Conservation (phyloP, 2,888 invertebrate genomes). For the Xanthia icteritia region DNA sequence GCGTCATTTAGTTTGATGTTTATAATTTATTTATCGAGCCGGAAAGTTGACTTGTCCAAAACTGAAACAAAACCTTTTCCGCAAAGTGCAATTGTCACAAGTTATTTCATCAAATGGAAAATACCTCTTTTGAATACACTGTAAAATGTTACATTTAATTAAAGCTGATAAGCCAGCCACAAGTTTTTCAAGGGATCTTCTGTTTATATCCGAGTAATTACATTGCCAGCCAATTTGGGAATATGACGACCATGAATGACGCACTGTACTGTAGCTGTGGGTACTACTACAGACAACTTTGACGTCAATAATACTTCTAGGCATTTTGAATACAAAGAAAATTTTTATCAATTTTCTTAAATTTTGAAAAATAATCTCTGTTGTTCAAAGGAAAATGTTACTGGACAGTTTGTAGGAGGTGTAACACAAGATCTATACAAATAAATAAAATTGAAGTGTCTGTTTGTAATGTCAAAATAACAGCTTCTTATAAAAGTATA, state of each 20-base stretch:
- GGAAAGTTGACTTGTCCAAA: background rate
- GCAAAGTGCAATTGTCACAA: background rate
- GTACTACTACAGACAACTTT: background rate
- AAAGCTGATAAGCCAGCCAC: background rate
- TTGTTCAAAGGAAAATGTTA: background rate
- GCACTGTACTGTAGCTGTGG: background rate
- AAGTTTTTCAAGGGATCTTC: background rate
- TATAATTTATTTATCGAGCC: background rate
- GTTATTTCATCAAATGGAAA: background rate
- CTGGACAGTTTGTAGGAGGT: background rate
- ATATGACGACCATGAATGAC: background rate
- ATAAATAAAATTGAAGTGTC: too few relatives aligned
- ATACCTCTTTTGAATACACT: background rate
- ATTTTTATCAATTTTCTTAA: background rate
- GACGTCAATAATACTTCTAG: background rate
- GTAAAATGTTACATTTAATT: background rate
- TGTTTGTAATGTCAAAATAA: too few relatives aligned
- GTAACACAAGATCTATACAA: constrained; percentile 8
- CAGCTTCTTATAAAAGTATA: too few relatives aligned
- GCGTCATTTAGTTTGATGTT: background rate
- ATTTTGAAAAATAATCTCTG: background rate
- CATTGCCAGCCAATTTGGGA: background rate
- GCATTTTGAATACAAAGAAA: constrained; percentile 6
- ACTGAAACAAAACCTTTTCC: background rate
- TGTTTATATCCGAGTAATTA: background rate